These are phyloP conservation scores for Nephila pilipes DNA, from an alignment of 1,140 invertebrate species.

Conservation along the genomic window DNA sequence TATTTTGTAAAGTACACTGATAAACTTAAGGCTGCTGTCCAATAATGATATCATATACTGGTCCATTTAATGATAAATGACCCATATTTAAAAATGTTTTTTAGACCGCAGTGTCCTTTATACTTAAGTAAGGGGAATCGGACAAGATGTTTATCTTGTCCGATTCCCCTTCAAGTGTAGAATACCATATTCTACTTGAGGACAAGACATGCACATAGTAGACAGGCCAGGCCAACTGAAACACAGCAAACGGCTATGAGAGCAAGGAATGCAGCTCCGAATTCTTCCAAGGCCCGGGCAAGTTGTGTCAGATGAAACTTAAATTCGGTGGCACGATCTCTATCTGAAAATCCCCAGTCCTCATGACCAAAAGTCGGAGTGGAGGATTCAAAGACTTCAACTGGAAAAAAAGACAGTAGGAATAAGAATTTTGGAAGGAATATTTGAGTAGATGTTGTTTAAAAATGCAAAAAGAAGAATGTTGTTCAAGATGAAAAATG, in stretches of 20 bases:
- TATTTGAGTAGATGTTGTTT: not conserved
- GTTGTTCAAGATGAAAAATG: too few relatives aligned
- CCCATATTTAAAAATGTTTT: too few relatives aligned
- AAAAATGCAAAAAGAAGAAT: too few relatives aligned
- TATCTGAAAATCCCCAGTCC: not conserved
- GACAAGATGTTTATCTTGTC: too few relatives aligned
- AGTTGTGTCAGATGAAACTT: not conserved
- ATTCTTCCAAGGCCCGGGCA: not conserved
- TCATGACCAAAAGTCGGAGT: not conserved
- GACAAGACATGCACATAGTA: constrained; percentile 3
- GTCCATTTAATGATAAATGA: too few relatives aligned
- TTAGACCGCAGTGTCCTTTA: too few relatives aligned
- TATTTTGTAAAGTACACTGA: too few relatives aligned
- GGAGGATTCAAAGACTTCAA: not conserved
- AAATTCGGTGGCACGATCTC: not conserved
- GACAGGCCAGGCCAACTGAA: not conserved
- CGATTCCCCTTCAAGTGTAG: too few relatives aligned
- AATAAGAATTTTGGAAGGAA: not conserved
- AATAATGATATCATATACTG: too few relatives aligned
- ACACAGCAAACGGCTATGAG: not conserved
- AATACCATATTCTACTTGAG: not conserved
- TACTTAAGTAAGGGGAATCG: too few relatives aligned
- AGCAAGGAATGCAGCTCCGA: not conserved
- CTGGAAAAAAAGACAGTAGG: not conserved
- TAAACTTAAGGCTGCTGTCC: too few relatives aligned